Percentiles rank a stretch among this genome's conserved stretches.
These are phyloP conservation scores for Heliangelus exortis DNA, from an alignment of 2,797 vertebrate species.

Conservation along the genomic window DNA sequence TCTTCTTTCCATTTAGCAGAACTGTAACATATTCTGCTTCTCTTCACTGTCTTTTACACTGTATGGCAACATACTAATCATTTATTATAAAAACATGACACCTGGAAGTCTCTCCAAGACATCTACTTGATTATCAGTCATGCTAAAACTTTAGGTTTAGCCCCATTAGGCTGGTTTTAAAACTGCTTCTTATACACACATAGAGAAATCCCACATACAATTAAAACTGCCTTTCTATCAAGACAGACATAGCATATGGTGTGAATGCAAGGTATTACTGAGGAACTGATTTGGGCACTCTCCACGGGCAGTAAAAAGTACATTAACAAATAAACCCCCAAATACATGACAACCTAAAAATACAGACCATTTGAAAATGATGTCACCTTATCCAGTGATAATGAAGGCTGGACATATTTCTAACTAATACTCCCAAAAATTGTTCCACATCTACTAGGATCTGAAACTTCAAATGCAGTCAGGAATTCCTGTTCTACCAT, in stretches of 20 bases:
- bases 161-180: background rate
- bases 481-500: background rate
- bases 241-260: background rate
- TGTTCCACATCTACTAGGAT: fast-evolving
- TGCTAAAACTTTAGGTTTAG: background rate
- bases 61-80: background rate
- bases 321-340: background rate
- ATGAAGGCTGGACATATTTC: background rate
- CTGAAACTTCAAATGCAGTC: background rate
- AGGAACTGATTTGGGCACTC: background rate
- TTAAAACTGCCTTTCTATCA: background rate
- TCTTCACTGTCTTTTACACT: background rate
- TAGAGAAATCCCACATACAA: background rate
- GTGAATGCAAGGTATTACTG: background rate
- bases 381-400: background rate
- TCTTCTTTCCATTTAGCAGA: background rate
- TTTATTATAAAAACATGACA: background rate
- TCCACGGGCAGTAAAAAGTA: background rate
- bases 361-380: background rate
- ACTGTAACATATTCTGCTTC: background rate
- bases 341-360: background rate
- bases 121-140: background rate
- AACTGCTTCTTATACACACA: background rate
- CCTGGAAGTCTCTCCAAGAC: background rate
- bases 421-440: background rate